A percentile compares a stretch with the other conserved stretches of the same genome.
Evolutionary conservation across 2,797 vertebrate species (phyloP).

Genomic region (Streptopelia turtur): DNA sequence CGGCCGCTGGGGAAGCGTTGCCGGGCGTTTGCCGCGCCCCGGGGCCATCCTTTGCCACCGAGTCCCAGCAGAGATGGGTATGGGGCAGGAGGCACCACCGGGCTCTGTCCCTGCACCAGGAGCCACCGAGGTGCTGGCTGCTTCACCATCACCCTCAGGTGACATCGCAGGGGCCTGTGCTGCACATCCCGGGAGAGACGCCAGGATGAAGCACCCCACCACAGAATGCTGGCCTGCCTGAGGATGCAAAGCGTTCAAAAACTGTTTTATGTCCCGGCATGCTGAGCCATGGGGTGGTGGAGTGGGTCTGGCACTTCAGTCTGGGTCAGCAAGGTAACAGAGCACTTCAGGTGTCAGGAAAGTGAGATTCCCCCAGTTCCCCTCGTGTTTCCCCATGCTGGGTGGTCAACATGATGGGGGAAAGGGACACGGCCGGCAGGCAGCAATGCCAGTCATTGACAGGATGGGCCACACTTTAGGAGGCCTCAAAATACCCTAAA

Average conservation of each 20-base stretch:
- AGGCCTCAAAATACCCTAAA: background rate
- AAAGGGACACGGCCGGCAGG: background rate
- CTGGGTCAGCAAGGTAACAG: background rate
- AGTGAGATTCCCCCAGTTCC: accelerated
- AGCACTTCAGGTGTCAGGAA: background rate
- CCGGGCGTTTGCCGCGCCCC: accelerated
- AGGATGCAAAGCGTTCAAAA: background rate
- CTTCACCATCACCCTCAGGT: accelerated
- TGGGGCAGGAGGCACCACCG: background rate
- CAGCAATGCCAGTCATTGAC: background rate
- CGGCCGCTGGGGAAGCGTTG: accelerated
- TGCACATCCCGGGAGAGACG: accelerated
- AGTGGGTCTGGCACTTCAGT: accelerated
- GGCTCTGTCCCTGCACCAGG: background rate
- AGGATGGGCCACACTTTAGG: too few relatives aligned
- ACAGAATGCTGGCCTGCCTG: accelerated
- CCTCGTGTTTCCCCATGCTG: background rate
- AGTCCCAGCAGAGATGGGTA: background rate
- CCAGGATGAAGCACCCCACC: background rate
- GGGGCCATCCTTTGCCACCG: accelerated
- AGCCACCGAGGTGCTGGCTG: accelerated
- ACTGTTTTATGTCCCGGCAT: background rate
- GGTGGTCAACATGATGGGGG: accelerated
- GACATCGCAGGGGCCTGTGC: accelerated
- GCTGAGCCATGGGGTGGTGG: background rate